Evolutionary conservation across 1,140 invertebrate genomes (phyloP).

Genomic region (Sinella curviseta): DNA sequence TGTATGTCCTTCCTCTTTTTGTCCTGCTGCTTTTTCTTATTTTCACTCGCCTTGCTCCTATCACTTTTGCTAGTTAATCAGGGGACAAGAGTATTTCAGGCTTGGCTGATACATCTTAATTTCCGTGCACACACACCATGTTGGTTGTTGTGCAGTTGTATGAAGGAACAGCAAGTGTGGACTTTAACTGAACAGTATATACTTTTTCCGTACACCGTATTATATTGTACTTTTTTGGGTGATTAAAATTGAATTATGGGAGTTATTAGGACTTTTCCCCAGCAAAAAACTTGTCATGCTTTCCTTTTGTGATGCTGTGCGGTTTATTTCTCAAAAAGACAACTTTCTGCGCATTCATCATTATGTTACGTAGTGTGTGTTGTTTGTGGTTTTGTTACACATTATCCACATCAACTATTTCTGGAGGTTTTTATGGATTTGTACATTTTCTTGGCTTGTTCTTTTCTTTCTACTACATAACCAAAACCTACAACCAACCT

Average conservation of each 20-base stretch:
- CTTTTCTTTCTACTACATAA: too few relatives aligned
- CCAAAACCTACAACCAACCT: too few relatives aligned
- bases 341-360: too few relatives aligned
- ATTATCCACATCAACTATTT: background rate
- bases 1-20: background rate
- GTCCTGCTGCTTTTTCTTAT: slow-evolving; percentile 5
- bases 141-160: too few relatives aligned
- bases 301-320: background rate
- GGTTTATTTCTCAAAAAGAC: too few relatives aligned
- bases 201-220: too few relatives aligned
- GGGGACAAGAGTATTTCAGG: background rate
- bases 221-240: too few relatives aligned
- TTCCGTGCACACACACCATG: background rate
- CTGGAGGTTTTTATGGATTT: too few relatives aligned
- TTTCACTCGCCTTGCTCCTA: too few relatives aligned
- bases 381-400: slow-evolving; percentile 3
- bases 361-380: background rate
- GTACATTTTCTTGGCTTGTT: too few relatives aligned
- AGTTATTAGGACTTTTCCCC: background rate
- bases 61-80: background rate
- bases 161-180: too few relatives aligned
- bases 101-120: slow-evolving; percentile 4
- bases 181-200: too few relatives aligned
- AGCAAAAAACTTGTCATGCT: slow-evolving; percentile 10
- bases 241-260: slow-evolving; percentile 26